These are phyloP conservation scores for Pheosia tremula DNA, from an alignment of 2,888 invertebrate genomes.

Conservation along the genomic window DNA sequence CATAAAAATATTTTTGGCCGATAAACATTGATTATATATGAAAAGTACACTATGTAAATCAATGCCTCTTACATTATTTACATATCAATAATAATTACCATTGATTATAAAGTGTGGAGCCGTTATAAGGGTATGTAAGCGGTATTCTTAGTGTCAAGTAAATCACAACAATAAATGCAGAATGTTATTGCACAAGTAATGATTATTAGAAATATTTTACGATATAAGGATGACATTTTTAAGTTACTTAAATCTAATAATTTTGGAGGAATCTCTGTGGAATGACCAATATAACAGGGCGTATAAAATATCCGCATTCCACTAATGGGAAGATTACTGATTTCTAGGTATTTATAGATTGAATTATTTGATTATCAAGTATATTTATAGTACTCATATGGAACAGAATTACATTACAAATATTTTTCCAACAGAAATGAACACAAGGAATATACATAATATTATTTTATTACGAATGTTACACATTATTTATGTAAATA, in stretches of 20 bases:
- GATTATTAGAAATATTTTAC: conserved; percentile 40
- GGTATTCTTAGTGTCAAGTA: conserved; percentile 26
- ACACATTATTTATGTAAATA: conserved; percentile 8
- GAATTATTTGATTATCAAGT: neutral
- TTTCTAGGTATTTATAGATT: neutral
- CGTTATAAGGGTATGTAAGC: conserved; percentile 20
- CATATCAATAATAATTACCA: conserved; percentile 37
- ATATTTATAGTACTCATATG: conserved; percentile 13
- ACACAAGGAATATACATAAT: neutral
- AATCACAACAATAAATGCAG: conserved; percentile 22
- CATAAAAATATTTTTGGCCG: conserved; percentile 57
- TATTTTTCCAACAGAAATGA: conserved; percentile 14
- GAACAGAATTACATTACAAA: conserved; percentile 9
- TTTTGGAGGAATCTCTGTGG: conserved; percentile 26
- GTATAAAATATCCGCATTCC: neutral
- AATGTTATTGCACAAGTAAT: conserved; percentile 35
- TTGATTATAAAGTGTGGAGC: conserved; percentile 27
- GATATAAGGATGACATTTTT: conserved; percentile 36
- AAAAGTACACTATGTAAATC: too few species aligned
- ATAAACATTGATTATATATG: conserved; percentile 18
- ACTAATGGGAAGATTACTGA: neutral
- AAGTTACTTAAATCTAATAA: conserved; percentile 30
- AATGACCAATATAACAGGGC: conserved; percentile 21
- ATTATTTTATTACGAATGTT: neutral
- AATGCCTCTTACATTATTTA: conserved; percentile 56